These are phyloP conservation scores for Drosophila lowei DNA, from an alignment of 1,140 invertebrate species.

Conservation along the genomic window DNA sequence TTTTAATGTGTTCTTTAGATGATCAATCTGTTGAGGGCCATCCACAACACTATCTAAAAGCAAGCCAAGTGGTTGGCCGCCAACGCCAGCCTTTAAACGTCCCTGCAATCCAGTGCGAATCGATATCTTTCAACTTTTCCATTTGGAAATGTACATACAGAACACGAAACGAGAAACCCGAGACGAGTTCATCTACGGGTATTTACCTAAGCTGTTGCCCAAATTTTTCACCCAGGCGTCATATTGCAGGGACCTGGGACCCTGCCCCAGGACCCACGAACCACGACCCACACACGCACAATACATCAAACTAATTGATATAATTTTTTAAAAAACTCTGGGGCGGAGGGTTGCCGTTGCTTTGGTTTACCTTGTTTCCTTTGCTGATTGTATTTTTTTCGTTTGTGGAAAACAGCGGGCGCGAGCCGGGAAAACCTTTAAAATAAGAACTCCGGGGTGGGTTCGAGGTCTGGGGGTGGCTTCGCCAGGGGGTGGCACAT, in stretches of 20 bases:
- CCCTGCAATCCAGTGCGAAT: too few species aligned
- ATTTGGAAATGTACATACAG: background rate
- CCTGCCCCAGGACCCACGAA: too few species aligned
- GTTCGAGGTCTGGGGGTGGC: constrained; percentile 5
- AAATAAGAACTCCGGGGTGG: constrained; percentile 43
- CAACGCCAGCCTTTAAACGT: too few species aligned
- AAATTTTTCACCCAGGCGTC: constrained; percentile 10
- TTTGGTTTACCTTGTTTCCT: constrained; percentile 22
- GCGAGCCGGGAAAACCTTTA: constrained; percentile 28
- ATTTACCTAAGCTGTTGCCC: constrained; percentile 28
- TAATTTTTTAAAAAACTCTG: constrained; percentile 11
- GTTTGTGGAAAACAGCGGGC: constrained; percentile 20
- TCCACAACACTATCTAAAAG: too few species aligned
- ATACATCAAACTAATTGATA: constrained; percentile 48
- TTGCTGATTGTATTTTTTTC: constrained; percentile 4
- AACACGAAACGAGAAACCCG: constrained; percentile 5
- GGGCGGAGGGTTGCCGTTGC: constrained; percentile 18
- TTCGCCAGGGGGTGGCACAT: constrained; percentile 33
- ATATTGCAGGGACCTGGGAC: constrained; percentile 15
- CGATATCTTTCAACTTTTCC: background rate
- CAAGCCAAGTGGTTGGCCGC: too few species aligned
- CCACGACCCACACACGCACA: background rate
- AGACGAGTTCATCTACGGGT: constrained; percentile 1
- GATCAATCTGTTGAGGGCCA: too few species aligned
- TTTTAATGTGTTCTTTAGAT: too few species aligned